Conservation (phyloP, 1,140 invertebrate species). For the Drosophila navojoa region DNA sequence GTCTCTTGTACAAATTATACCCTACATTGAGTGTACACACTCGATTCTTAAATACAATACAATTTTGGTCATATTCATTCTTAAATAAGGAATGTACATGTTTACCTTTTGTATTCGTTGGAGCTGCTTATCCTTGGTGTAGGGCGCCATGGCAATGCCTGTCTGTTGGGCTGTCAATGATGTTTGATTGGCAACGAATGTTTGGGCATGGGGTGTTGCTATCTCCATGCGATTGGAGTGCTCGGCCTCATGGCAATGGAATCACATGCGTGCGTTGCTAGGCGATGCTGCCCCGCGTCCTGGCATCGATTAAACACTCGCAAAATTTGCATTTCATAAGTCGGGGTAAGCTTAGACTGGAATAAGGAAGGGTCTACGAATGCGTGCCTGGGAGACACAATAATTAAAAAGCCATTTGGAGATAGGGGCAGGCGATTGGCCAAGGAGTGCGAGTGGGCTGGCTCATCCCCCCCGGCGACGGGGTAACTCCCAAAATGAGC, state of each 20-base stretch:
- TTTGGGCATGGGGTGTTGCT: not conserved
- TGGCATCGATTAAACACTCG: constrained; percentile 68
- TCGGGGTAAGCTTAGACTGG: constrained; percentile 26
- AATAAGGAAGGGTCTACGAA: constrained; percentile 49
- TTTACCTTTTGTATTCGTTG: not conserved
- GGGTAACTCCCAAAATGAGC: constrained; percentile 69
- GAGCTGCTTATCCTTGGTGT: not conserved
- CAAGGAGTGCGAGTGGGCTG: constrained; percentile 34
- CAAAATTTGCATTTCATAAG: constrained; percentile 70
- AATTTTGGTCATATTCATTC: not conserved
- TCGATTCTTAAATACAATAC: not conserved
- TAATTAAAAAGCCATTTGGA: constrained; percentile 78
- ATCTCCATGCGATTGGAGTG: not conserved
- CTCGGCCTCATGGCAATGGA: constrained; percentile 17
- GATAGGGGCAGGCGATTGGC: constrained; percentile 59
- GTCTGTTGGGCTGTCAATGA: constrained; percentile 64
- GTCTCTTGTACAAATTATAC: not conserved
- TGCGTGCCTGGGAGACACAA: constrained; percentile 79
- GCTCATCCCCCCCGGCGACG: constrained; percentile 21
- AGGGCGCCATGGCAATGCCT: constrained; percentile 46
- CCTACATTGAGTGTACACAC: not conserved
- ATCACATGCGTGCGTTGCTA: constrained; percentile 70
- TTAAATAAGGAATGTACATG: not conserved
- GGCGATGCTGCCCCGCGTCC: constrained; percentile 51
- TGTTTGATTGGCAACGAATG: constrained; percentile 43